Base-by-base conservation (phyloP, 1,140 invertebrate genomes). In the Drosophila pandora region DNA sequence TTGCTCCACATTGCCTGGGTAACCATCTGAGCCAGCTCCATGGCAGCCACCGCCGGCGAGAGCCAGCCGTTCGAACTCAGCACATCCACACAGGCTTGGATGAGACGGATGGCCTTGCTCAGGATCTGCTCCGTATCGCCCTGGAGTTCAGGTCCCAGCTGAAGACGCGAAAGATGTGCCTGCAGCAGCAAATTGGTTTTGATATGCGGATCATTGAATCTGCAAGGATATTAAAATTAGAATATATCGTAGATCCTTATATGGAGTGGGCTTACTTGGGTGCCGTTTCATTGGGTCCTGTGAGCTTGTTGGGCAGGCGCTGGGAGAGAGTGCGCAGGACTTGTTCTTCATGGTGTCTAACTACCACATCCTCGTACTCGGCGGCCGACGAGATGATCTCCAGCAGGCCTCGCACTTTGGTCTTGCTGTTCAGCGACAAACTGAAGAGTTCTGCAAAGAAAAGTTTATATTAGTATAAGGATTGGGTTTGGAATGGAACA, bases 1-100 rank as follows among this genome's bases (percentile, higher is more conserved):
- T 99, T 99, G 60, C 96, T 97, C 98, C 99, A 99, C 98, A 99
- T 99, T 2, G 98, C 98, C 93, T 99, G 99, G 0, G 99, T 99
- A 0, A 99, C 96, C 98, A 99, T 99, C 92, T 99, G 99, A 0
- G 99, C 98, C 61, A 99, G 92, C 93, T 99, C 99, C 99, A 99
- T 99, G 79, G 99, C 98, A 49, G 98, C 97, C 22, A 99, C 96
- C 7, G 98, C 99, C 0, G 99, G 99, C 0, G 97, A 96, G 12
- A 99, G 92, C 99, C 99, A 99, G 28, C 99, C 98, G 88, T 99
- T 99, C 17, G 97, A 99, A 89, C 97, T 98, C 0, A 99, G 93
- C 22, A 99, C 99, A 93, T 99, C 99, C 12, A 99, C 99, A 92
- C 98, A 99, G 8, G 99, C 99, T 92, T 99, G 98, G 82, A 99